Conservation (phyloP, 2,888 invertebrate genomes). For the Nemoura dubitans region DNA sequence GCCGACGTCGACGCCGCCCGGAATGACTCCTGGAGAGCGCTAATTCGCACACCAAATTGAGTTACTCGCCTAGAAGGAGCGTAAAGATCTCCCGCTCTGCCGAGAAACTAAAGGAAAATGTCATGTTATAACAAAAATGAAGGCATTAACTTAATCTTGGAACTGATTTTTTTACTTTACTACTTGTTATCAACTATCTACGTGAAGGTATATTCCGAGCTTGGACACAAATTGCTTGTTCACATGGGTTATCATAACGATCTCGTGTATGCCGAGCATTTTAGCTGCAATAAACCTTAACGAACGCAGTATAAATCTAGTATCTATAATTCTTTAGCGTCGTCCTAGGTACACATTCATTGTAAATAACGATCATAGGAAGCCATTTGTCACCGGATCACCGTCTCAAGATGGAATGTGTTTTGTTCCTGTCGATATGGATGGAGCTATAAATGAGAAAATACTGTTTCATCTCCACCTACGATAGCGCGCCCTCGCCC, state of each 20-base stretch:
- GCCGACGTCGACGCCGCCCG: conserved; percentile 20
- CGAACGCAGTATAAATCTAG: background rate
- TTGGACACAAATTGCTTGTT: background rate
- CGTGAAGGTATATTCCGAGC: background rate
- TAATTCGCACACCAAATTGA: conserved; percentile 36
- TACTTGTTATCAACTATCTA: background rate
- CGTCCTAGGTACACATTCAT: background rate
- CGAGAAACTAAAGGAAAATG: background rate
- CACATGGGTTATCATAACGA: background rate
- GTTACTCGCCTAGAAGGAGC: conserved; percentile 22
- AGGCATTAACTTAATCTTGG: background rate
- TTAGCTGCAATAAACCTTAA: background rate
- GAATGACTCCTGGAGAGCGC: conserved; percentile 22
- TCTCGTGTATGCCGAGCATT: background rate
- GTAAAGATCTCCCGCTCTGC: background rate
- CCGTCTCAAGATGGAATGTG: background rate
- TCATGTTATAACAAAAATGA: background rate
- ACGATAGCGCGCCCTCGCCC: background rate
- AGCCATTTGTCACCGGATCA: background rate
- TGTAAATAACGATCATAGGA: background rate
- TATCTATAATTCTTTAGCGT: conserved; percentile 5
- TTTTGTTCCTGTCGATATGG: conserved; percentile 7
- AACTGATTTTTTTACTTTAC: conserved; percentile 7
- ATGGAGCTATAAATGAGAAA: conserved; percentile 4
- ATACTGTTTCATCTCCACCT: conserved; percentile 1